phyloP scores from a whole-genome alignment of 2,888 invertebrate genomes.

The Zele albiditarsus region DNA sequence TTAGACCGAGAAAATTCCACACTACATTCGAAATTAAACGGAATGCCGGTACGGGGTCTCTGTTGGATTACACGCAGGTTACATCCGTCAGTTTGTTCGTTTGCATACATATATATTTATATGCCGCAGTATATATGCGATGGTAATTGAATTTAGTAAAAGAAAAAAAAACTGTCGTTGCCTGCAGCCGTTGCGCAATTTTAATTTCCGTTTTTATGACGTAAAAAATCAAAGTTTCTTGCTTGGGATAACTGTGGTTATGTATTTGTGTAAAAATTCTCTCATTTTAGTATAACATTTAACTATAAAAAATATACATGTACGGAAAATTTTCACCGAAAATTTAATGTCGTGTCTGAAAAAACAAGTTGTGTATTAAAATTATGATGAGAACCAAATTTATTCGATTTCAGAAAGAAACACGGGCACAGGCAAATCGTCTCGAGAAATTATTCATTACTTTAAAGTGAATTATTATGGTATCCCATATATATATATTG shows the following conservation, averaged over 20 bases:
- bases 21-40: slow-evolving; percentile 40
- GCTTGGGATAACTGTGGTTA: neutral
- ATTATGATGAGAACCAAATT: no score
- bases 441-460: no score
- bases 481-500: no score
- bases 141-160: slow-evolving; percentile 28
- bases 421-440: no score
- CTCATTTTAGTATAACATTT: neutral
- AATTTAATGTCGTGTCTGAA: no score
- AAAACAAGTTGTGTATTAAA: no score
- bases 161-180: neutral
- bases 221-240: neutral
- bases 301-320: no score
- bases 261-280: neutral
- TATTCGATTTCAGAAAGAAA: no score
- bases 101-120: slow-evolving; percentile 21
- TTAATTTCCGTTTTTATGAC: neutral
- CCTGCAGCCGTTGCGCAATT: neutral
- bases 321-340: no score
- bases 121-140: neutral
- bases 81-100: slow-evolving; percentile 11
- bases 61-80: slow-evolving; percentile 21
- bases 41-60: slow-evolving; percentile 21
- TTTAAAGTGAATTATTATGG: no score
- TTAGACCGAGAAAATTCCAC: slow-evolving; percentile 26